Evolutionary conservation across 1,140 invertebrate species (phyloP), one percentile per base, ranked within the genome.

Genomic region (Plutomurus gul): DNA sequence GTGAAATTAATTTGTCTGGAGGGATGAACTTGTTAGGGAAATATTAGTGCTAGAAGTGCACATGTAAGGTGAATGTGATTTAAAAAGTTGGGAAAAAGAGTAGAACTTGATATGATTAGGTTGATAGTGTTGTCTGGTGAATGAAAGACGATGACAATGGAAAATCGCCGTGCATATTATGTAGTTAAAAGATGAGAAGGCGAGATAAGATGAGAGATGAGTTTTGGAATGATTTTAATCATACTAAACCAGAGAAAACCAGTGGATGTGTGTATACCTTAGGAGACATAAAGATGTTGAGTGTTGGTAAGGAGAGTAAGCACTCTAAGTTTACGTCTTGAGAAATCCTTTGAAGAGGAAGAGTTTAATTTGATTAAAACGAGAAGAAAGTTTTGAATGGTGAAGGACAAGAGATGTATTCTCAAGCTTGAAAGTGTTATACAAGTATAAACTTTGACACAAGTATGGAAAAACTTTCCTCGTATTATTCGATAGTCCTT

Each of bases 301-400:
- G 16, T n/a, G 27, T 16, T 16, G 30, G 27, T 43, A 43, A 43
- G 13, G 25, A 33, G 11, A 65, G 36, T 65, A 65, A 27, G 56
- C 16, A 65, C 56, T n/a, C 16, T 65, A 65, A 36, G 39, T 13
- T 27, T 65, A n/a, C 25, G 56, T 30, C 56, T 36, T n/a, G 77
- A 70, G 78, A 71, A 79, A 75, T 43, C 75, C 73, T 75, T 37
- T 71, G 30, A 71, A 79, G 73, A 47, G 73, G 51, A 71, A 78
- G 73, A 70, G 39, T 76, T 75, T 81, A 78, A 81, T 60, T 81
- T 81, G 80, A 81, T 81, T 81, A 81, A 81, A 77, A 81, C 37
- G 46, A 80, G 72, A 33, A 43, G 75, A 73, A 76, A 51, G 20
- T 72, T 80, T 71, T 46, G 22, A 77, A n/a, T 80, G 16, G 60